A percentile compares a stretch with the other conserved stretches of the same genome.
phyloP scores from a whole-genome alignment of 2,113 vertebrate genomes.

The Dromiciops gliroides region DNA sequence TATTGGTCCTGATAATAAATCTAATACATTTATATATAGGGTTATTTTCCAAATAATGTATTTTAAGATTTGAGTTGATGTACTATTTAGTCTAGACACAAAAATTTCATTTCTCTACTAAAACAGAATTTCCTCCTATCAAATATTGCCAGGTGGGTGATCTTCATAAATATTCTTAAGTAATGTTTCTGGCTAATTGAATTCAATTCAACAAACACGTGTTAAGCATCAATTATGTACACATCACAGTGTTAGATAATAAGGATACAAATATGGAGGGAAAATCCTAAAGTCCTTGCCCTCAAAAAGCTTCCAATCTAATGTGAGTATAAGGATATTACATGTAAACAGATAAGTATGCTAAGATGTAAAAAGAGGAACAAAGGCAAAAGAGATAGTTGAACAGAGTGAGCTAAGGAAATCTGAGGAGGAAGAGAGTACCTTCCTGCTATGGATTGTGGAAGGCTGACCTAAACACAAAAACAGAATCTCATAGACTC shows the following conservation, averaged over 20 bases:
- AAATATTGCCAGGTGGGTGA: neutral
- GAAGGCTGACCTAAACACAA: neutral
- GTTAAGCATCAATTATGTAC: neutral
- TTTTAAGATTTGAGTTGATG: neutral
- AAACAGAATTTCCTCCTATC: neutral
- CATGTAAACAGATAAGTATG: neutral
- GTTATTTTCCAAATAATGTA: neutral
- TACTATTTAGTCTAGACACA: neutral
- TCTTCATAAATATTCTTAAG: neutral
- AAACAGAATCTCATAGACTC: neutral
- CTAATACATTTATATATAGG: neutral
- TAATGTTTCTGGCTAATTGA: neutral
- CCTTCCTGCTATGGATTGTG: neutral
- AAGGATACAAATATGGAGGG: neutral
- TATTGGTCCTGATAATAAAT: neutral
- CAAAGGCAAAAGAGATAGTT: neutral
- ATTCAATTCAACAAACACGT: neutral
- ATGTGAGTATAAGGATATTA: neutral
- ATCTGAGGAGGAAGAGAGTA: neutral
- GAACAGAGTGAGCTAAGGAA: neutral
- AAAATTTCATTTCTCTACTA: neutral
- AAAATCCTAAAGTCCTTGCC: neutral
- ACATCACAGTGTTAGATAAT: neutral
- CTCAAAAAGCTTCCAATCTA: neutral
- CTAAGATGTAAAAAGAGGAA: neutral